Base-by-base conservation (phyloP, 1,140 invertebrate species). In the Argopecten irradians region DNA sequence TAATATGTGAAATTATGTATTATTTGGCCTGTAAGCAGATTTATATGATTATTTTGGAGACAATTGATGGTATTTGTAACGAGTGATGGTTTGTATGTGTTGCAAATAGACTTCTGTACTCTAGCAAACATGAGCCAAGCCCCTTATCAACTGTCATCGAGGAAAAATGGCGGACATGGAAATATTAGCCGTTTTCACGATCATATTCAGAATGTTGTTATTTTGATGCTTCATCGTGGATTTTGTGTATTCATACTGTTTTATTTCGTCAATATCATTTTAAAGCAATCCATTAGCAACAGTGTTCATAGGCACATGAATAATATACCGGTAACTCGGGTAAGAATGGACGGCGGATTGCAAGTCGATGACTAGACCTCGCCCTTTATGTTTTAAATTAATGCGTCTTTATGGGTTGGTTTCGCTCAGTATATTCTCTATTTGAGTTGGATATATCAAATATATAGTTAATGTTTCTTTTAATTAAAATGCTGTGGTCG, bases 71-170 rank as follows among this genome's bases (percentile, higher is more conserved):
- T n/a, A n/a, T 71, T 28, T 71, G 14, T 28, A n/a, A 71, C 16
- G 28, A 28, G 8, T 22, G 16, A 71, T 28, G 55, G 55, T 28
- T 28, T 71, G n/a, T 71, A 71, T 16, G 55, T 71, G 11, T 28
- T 71, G 22, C 7, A 71, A 71, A 71, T 71, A 11, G 5, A n/a
- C 22, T n/a, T 28, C 11, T 71, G n/a, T 28, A 28, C 1, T 1
- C 55, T 5, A 71, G n/a, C 55, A 71, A 71, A 71, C 55, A 71
- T 71, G 55, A 71, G 55, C 55, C 55, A 28, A 71, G n/a, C 55
- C 55, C 55, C 55, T 71, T 71, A 71, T 71, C 55, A 71, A 71
- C 55, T 71, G 55, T 16, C 55, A 71, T 71, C 55, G 55, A n/a
- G 55, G n/a, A n/a, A 71, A 71, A 71, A 71, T 71, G 55, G 55